Conservation (phyloP, 2,113 vertebrate species). For the Taxidea taxus region DNA sequence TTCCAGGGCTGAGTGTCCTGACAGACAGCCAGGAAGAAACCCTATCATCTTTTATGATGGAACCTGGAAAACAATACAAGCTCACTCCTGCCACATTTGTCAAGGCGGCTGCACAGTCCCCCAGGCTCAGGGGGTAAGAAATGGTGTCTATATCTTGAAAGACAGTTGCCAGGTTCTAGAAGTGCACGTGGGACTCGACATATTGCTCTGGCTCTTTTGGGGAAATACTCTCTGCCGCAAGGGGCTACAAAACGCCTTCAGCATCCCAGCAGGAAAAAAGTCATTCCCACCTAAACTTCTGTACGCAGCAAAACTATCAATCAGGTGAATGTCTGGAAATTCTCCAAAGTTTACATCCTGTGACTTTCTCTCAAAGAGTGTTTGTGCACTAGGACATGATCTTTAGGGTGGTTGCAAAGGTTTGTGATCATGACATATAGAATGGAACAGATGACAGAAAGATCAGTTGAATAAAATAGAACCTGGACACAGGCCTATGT, state of each 20-base stretch:
- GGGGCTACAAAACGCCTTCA: background rate
- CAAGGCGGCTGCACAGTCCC: background rate
- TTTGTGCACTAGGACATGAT: background rate
- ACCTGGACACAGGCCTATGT: background rate
- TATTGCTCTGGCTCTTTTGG: background rate
- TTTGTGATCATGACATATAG: background rate
- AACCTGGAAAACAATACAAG: background rate
- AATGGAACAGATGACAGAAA: background rate
- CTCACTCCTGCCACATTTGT: background rate
- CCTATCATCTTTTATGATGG: background rate
- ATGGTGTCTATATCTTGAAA: background rate
- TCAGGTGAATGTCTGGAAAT: background rate
- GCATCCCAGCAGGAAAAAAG: background rate
- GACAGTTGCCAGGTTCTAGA: background rate
- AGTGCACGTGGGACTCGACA: background rate
- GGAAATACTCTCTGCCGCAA: background rate
- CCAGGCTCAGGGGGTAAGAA: background rate
- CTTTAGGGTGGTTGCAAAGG: background rate
- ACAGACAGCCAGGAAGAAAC: background rate
- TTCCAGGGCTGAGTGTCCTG: background rate
- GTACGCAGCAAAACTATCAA: background rate
- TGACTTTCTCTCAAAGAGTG: background rate
- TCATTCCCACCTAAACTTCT: background rate
- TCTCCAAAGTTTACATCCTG: background rate
- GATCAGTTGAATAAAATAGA: background rate